These are phyloP conservation scores for Xestia sexstrigata DNA, from an alignment of 2,888 invertebrate species.

Conservation along the genomic window DNA sequence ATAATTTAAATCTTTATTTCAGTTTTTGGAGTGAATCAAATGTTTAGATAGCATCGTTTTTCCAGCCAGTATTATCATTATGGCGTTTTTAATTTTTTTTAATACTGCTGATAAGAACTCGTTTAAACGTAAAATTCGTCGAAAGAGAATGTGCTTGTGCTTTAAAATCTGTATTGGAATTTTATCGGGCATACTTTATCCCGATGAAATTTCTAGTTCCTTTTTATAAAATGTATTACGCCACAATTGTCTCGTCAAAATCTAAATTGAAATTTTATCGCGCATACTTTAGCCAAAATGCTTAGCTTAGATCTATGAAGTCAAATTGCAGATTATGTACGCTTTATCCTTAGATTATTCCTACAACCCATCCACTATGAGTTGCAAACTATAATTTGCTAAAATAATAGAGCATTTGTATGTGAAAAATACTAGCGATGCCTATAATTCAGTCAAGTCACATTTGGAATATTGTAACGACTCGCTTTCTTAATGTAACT, in stretches of 20 bases:
- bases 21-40: constrained; percentile 48
- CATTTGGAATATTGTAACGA: background rate
- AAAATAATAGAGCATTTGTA: background rate
- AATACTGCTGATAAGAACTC: background rate
- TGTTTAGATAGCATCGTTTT: constrained; percentile 44
- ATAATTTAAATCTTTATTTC: constrained; percentile 59
- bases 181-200: background rate
- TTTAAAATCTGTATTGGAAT: constrained; percentile 29
- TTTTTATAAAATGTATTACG: constrained; percentile 26
- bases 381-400: constrained; percentile 18
- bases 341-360: constrained; percentile 18
- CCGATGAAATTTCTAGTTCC: constrained; percentile 24
- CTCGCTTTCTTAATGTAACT: background rate
- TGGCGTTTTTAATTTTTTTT: constrained; percentile 40
- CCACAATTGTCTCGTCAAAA: constrained; percentile 16
- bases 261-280: constrained; percentile 18
- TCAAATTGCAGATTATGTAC: constrained; percentile 39
- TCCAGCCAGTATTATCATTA: constrained; percentile 50
- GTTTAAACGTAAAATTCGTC: background rate
- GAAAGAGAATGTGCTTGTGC: constrained; percentile 16
- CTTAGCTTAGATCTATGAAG: constrained; percentile 4
- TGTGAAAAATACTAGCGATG: background rate
- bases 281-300: constrained; percentile 16
- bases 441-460: background rate
- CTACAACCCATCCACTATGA: background rate